Base-by-base conservation (phyloP, 2,113 vertebrate genomes). In the Miniopterus natalensis region DNA sequence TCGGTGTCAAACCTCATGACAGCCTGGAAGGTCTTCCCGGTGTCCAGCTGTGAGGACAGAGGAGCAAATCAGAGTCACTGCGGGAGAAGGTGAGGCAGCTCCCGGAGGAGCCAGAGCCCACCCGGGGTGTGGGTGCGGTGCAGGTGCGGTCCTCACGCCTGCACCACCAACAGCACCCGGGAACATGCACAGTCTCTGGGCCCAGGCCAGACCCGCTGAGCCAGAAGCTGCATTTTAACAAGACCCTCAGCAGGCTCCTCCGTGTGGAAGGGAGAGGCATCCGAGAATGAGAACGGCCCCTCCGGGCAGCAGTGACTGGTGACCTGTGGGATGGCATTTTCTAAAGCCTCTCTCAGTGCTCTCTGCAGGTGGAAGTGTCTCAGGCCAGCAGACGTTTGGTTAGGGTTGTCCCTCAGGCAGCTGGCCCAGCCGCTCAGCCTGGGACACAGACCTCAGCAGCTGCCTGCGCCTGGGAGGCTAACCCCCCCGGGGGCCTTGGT, bases 1-100 rank as follows among this genome's bases (percentile, higher is more conserved):
- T 99, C 99, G 0, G 99, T 99, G 98, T 99, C 99, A 70, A 99
- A 99, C 81, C 99, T 99, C 99, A 99, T 99, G 94, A 98, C 78
- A 15, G 98, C 99, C 15, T 99, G 98, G 97, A 99, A 99, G 2
- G 97, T 98, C 95, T 99, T 99, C 40, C 99, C 99, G 0, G 98
- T 99, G 97, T 99, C 98, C 92, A 99, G 98, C 99, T 99, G 97
- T 65, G n/a, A 65, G 27, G 12, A 88, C 5, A 95, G 95, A 93
- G 47, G 95, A 75, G 96, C n/a, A 91, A 0, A 94, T 59, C 85
- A 96, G 63, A 51, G 87, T 12, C 2, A 78, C 14, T 77, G 23
- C 53, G 47, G 75, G 36, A 71, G 70, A 6, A 10, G 8, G n/a
- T 0, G 0, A 65, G 85, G 65, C 1, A 1, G 7, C n/a, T 13